These are phyloP conservation scores for Aphis gossypii DNA, from an alignment of 1,140 invertebrate species.

Conservation along the genomic window DNA sequence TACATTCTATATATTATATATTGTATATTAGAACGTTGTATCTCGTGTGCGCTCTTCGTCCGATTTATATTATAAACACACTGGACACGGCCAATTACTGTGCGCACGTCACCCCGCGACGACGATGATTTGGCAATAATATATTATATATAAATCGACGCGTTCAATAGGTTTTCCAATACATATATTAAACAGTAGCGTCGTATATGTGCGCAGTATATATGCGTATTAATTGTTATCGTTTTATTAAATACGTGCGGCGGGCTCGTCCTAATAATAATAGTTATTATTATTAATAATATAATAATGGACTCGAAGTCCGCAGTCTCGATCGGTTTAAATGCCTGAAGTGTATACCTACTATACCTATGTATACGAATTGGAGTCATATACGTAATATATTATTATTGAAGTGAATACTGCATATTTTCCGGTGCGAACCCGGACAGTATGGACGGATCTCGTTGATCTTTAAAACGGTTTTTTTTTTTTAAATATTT, in stretches of 20 bases:
- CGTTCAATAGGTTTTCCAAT: not conserved
- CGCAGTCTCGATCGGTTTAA: not conserved
- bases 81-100: not conserved
- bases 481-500: not conserved
- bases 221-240: not conserved
- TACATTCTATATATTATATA: not conserved
- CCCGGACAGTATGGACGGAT: not conserved
- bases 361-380: no score
- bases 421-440: not conserved
- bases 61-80: constrained; percentile 14
- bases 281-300: not conserved
- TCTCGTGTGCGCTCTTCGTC: not conserved
- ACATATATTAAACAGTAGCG: not conserved
- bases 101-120: not conserved
- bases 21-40: not conserved
- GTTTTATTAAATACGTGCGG: not conserved
- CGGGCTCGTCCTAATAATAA: not conserved
- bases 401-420: not conserved
- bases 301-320: not conserved
- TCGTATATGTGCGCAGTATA: not conserved
- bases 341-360: not conserved
- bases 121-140: constrained; percentile 24
- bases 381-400: no score
- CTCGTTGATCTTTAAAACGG: not conserved
- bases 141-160: not conserved